Evolutionary conservation across 2,888 invertebrate species (phyloP), one percentile per base, ranked within the genome.

Genomic region (Latheticus oryzae): DNA sequence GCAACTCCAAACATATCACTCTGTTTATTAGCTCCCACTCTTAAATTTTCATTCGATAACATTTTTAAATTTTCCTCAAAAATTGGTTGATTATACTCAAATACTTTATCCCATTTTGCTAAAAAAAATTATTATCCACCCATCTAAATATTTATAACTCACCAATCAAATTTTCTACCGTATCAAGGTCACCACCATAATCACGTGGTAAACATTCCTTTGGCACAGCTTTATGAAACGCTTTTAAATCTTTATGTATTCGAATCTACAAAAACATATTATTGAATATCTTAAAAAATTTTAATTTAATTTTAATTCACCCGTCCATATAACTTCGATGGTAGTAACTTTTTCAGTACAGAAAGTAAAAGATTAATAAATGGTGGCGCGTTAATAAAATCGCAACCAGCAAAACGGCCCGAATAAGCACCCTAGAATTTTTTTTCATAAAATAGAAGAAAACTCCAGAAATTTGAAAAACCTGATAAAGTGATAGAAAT

Each of bases 161-260:
- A 82, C 82, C 82, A 32, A 83, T 83, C 0, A 85, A 84, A 61
- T 83, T 83, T 52, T 82, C 83, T 72, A 84, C 82, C 11, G 85
- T 42, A 9, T 51, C 58, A 9, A 51, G 38, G 21, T 55, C 53
- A 19, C 61, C 61, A 2, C 58, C 61, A 17, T 58, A 61, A 28
- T 61, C 61, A 2, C 19, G 15, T 3, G 61, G 58, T 19, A 61
- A 37, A 33, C 42, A 50, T 7, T 55, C 33, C 35, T 55, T 58
- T 24, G 61, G 58, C n/a, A 61, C 35, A 7, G 26, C 37, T 38
- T 51, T 38, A 15, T 61, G 51, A 5, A 61, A 47, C 8, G 61
- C 55, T 23, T 55, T 32, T 19, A 58, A 24, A 33, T 58, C 58
- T 28, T 61, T 58, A 21, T 61, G 61, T n/a, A 58, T 37, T 23